Evolutionary conservation across 2,113 vertebrate genomes (phyloP).

Genomic region (Mormoops blainvillei): DNA sequence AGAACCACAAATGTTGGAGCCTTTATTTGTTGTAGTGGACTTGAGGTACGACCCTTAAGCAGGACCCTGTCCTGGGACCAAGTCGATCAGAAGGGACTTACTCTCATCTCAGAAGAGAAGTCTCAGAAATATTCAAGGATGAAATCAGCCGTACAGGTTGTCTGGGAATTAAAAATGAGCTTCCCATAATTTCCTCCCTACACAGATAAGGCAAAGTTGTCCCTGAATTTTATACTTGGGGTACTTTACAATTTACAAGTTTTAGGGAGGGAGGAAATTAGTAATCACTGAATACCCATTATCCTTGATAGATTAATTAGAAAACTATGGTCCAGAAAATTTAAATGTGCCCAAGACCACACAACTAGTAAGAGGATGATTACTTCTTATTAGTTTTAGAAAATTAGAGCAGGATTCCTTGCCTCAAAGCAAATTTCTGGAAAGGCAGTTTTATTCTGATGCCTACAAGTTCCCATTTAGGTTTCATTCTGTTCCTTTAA

Average conservation of each 20-base stretch:
- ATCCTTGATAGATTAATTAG: constrained; percentile 34
- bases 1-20: not conserved
- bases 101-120: not conserved
- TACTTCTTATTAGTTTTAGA: constrained; percentile 57
- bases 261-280: constrained; percentile 31
- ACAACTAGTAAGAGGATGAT: constrained; percentile 37
- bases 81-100: not conserved
- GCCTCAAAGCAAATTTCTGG: not conserved
- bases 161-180: not conserved
- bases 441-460: constrained; percentile 13
- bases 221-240: not conserved
- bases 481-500: constrained; percentile 31
- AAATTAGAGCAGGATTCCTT: constrained; percentile 42
- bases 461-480: not conserved
- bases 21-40: not conserved
- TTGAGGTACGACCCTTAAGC: not conserved
- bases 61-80: not conserved
- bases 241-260: constrained; percentile 20
- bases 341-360: constrained; percentile 50
- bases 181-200: constrained; percentile 9
- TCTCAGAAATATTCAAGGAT: not conserved
- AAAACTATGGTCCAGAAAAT: constrained; percentile 17
- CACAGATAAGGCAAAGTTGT: not conserved
- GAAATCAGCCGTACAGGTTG: not conserved
- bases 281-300: constrained; percentile 29